Conservation (phyloP, 2,888 invertebrate species). For the Heliconius sara region DNA sequence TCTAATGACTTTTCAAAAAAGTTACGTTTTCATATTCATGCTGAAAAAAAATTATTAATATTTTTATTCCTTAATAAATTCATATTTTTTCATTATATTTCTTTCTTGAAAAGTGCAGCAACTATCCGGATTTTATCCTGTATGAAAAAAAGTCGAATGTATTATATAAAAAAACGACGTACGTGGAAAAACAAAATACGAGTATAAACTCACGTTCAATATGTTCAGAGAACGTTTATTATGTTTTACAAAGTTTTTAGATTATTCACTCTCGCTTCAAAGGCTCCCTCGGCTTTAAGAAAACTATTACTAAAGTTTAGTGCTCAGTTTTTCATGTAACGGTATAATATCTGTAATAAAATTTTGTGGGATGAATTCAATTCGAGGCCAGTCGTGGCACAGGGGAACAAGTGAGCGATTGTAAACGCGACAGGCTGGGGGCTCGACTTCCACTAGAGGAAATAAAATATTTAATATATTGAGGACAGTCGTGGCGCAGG, state of each 20-base stretch:
- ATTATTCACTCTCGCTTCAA: constrained; percentile 78
- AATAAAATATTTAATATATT: no score
- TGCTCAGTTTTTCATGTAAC: constrained; percentile 49
- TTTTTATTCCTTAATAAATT: no score
- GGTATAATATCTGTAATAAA: constrained; percentile 47
- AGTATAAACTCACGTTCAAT: constrained; percentile 54
- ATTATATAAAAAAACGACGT: not conserved
- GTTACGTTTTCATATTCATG: no score
- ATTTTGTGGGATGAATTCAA: constrained; percentile 41
- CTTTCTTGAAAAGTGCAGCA: no score
- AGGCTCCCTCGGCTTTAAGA: constrained; percentile 48
- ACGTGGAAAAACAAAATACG: constrained; percentile 30
- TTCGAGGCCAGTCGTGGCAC: no score
- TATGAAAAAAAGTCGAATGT: not conserved
- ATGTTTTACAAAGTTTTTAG: constrained; percentile 72
- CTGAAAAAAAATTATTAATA: no score
- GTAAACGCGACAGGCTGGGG: no score
- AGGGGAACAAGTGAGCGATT: no score
- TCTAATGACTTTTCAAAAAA: no score
- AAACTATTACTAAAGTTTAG: constrained; percentile 46
- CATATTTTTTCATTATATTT: no score
- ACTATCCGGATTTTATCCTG: not conserved
- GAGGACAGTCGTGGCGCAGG: no score
- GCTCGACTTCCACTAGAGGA: no score
- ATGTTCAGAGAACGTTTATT: constrained; percentile 52